A percentile compares a stretch with the other conserved stretches of the same genome.
Evolutionary conservation across 2,113 vertebrate species (phyloP).

Genomic region (Gnathonemus echidnorhynchus): DNA sequence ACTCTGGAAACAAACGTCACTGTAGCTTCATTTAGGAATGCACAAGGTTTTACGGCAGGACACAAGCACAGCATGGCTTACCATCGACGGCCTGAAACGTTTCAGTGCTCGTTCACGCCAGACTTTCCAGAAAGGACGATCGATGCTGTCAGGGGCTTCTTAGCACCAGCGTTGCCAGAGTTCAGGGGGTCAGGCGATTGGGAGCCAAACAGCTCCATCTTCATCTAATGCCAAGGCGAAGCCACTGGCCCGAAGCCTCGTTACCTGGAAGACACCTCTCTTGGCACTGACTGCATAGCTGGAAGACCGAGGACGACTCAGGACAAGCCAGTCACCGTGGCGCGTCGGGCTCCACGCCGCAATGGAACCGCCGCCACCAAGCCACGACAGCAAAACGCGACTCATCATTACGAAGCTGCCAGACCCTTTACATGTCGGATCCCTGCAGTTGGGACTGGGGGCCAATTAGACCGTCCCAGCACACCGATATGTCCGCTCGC

Average conservation of each 20-base stretch:
- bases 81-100: not conserved
- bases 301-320: not conserved
- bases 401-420: not conserved
- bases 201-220: not conserved
- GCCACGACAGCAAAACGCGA: not conserved
- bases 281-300: not conserved
- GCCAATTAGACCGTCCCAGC: not conserved
- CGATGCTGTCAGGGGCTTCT: not conserved
- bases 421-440: not conserved
- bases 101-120: not conserved
- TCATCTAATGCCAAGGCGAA: not conserved
- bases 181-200: not conserved
- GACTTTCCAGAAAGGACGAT: not conserved
- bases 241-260: not conserved
- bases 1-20: not conserved
- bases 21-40: not conserved
- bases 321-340: not conserved
- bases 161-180: not conserved
- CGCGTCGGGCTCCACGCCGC: not conserved
- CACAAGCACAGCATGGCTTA: not conserved
- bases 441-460: not conserved
- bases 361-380: not conserved
- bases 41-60: not conserved
- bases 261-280: not conserved
- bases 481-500: not conserved